phyloP scores from a whole-genome alignment of 2,888 invertebrate genomes.

The Hydraecia micacea region DNA sequence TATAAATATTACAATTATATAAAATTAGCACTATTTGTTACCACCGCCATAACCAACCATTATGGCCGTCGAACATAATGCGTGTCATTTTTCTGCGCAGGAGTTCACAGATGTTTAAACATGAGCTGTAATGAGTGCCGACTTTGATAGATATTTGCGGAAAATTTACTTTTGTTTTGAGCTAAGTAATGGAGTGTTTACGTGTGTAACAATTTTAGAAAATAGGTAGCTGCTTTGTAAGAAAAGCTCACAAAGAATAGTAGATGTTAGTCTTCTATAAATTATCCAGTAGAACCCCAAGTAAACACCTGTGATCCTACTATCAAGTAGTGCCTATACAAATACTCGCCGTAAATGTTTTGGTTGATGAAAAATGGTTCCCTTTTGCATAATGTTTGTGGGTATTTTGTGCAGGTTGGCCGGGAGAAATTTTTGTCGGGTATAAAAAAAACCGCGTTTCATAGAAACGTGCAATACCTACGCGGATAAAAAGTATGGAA shows the following conservation, averaged over 20 bases:
- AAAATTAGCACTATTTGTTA: conserved; percentile 80
- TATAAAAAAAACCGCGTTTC: too few relatives aligned
- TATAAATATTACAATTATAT: conserved; percentile 76
- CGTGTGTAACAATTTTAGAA: not conserved
- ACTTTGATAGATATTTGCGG: conserved; percentile 39
- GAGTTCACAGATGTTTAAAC: conserved; percentile 30
- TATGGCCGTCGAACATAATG: conserved; percentile 61
- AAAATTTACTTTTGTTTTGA: conserved; percentile 9
- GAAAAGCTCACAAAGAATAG: too few relatives aligned
- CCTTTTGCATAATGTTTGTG: not conserved
- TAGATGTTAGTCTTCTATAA: not conserved
- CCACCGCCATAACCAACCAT: conserved; percentile 55
- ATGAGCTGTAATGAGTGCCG: conserved; percentile 43
- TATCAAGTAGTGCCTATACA: not conserved
- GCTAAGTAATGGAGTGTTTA: not conserved
- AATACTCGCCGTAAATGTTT: not conserved
- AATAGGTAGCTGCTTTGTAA: not conserved
- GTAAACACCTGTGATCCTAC: not conserved
- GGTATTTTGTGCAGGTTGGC: not conserved
- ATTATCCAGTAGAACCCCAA: not conserved
- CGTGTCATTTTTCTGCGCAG: conserved; percentile 63
- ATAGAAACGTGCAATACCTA: too few relatives aligned
- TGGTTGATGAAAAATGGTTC: not conserved
- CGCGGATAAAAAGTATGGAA: too few relatives aligned
- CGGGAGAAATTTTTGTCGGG: too few relatives aligned